Evolutionary conservation across 2,113 vertebrate species (phyloP).

Genomic region (Propithecus coquereli): DNA sequence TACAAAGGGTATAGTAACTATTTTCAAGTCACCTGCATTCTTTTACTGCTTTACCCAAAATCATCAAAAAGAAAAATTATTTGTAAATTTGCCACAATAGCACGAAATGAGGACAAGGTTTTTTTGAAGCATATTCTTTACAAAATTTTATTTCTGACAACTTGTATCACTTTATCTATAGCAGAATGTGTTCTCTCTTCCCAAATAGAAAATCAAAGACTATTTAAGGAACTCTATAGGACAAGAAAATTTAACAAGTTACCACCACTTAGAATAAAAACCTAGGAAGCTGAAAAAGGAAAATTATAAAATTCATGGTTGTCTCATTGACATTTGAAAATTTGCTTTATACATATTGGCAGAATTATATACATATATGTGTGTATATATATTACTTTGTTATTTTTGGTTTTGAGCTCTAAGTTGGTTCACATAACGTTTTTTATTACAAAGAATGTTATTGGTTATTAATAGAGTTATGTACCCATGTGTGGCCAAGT

Average conservation of each 20-base stretch:
- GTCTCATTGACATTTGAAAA: not conserved
- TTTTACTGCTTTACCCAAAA: not conserved
- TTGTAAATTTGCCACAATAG: not conserved
- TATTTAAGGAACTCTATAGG: not conserved
- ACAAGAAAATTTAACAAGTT: not conserved
- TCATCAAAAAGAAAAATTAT: not conserved
- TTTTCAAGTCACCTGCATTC: not conserved
- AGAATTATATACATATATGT: not conserved
- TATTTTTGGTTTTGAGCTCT: not conserved
- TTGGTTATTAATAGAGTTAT: constrained; percentile 48
- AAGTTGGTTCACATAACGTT: not conserved
- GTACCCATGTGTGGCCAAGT: not conserved
- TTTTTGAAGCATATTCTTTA: not conserved
- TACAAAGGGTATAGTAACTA: not conserved
- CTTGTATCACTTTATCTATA: not conserved
- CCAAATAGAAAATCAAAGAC: not conserved
- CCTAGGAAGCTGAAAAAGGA: not conserved
- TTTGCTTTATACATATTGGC: not conserved
- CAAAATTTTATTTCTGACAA: constrained; percentile 37
- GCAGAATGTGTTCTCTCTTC: not conserved
- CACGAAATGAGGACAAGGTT: not conserved
- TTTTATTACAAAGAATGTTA: not conserved
- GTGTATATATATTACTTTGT: not conserved
- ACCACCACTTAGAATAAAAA: not conserved
- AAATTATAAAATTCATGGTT: not conserved